These are phyloP conservation scores for Esox masquinongy DNA, from an alignment of 2,797 vertebrate species.

Conservation along the genomic window DNA sequence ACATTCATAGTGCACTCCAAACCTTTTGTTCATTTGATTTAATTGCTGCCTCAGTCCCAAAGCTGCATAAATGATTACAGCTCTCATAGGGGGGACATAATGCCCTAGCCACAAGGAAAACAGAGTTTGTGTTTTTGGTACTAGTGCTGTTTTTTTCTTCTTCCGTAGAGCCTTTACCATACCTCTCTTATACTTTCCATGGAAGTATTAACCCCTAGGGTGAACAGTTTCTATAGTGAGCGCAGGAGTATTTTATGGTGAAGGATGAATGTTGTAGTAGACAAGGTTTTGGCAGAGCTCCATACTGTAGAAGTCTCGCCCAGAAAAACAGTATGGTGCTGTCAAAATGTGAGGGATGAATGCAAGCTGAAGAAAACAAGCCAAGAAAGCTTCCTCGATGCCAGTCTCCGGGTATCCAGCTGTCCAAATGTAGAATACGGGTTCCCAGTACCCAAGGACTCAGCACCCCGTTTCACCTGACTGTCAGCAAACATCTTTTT, in stretches of 20 bases:
- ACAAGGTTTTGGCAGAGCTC: neutral
- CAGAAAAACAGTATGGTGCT: neutral
- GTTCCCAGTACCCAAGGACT: neutral
- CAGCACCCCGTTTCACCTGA: slow-evolving; percentile 2
- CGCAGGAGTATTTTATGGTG: neutral
- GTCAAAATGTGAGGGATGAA: neutral
- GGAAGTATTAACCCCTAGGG: neutral
- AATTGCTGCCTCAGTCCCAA: neutral
- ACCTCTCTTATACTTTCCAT: too few relatives aligned
- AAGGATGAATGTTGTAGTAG: neutral
- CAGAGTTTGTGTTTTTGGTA: too few relatives aligned
- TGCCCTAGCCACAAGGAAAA: too few relatives aligned
- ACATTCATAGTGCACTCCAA: neutral
- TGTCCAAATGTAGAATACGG: neutral
- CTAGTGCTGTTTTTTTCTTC: too few relatives aligned
- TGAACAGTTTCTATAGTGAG: neutral
- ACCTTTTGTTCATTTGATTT: neutral
- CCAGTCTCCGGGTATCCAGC: neutral
- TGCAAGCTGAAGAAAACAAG: neutral
- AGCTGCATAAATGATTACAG: neutral
- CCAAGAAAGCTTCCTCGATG: neutral
- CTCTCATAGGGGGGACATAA: neutral
- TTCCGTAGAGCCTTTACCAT: too few relatives aligned
- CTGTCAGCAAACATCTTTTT: neutral
- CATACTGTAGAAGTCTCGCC: neutral